Evolutionary conservation across 2,113 vertebrate species (phyloP), one percentile per base, ranked within the genome.

Genomic region (Sclerurus mexicanus): DNA sequence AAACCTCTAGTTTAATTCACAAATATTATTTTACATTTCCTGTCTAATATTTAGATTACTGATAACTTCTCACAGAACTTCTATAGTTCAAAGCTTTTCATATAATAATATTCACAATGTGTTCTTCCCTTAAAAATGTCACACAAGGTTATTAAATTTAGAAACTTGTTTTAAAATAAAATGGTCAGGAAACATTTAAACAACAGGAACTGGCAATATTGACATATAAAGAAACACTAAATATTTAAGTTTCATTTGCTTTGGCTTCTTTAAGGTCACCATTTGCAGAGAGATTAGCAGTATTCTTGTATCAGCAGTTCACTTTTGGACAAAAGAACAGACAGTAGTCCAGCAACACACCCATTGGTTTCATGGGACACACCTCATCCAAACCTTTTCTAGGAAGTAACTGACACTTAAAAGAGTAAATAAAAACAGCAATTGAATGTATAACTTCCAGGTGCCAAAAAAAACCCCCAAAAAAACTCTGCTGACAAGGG

Each of bases 41-140:
- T 3, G 1, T 60, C 40, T 86, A 89, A 59, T 88, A 93, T 63
- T 92, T 86, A 80, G 68, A 90, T 74, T 77, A 62, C 21, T 47
- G 59, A 89, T 74, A 28, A 94, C 82, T 85, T 44, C 88, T 59
- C 27, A 56, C 2, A 64, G 10, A 63, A 44, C 53, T 86, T 92
- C 59, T 42, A 55, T 53, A 84, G 83, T 78, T 92, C 86, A 95
- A 92, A 90, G 30, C 30, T 88, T 50, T 84, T 77, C 30, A 67
- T 7, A 39, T 50, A 89, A 47, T 39, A 74, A 90, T 86, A 93
- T 47, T 90, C 60, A 86, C 62, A 60, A 58, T 10, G 22, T 40
- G 17, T 64, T 92, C 60, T 83, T 84, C 28, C 60, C 49, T 86
- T 81, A 52, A 90, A 95, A 95, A 96, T 90, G 90, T 90, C 93